Conservation (phyloP, 2,797 vertebrate genomes). For the Xerus rutilus region DNA sequence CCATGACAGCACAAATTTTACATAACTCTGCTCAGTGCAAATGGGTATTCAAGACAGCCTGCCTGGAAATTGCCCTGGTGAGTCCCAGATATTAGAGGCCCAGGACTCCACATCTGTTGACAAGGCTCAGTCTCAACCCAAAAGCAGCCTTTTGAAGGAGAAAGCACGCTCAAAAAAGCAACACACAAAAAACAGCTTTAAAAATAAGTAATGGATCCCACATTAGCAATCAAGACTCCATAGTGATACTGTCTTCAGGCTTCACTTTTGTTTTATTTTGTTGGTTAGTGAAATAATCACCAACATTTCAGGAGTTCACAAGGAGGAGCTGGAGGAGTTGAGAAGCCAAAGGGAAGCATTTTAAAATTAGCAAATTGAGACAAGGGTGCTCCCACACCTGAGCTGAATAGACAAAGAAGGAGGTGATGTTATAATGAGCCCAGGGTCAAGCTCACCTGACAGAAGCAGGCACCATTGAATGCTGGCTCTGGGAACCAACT, state of each 20-base stretch:
- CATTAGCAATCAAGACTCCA: neutral
- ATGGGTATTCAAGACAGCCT: neutral
- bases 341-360: neutral
- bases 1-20: conserved; percentile 57
- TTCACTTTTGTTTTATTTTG: neutral
- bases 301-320: neutral
- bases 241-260: neutral
- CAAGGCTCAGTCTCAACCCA: neutral
- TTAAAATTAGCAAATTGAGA: neutral
- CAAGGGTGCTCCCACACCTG: neutral
- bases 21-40: neutral
- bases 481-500: neutral
- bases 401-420: neutral
- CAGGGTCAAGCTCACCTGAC: neutral
- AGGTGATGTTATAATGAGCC: neutral
- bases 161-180: neutral
- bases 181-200: neutral
- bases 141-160: neutral
- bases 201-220: neutral
- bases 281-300: neutral
- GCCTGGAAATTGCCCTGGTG: conserved; percentile 31
- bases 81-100: neutral
- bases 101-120: neutral
- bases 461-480: neutral
- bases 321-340: neutral